Conservation (phyloP, 2,113 vertebrate species). For the Bufo gargarizans region DNA sequence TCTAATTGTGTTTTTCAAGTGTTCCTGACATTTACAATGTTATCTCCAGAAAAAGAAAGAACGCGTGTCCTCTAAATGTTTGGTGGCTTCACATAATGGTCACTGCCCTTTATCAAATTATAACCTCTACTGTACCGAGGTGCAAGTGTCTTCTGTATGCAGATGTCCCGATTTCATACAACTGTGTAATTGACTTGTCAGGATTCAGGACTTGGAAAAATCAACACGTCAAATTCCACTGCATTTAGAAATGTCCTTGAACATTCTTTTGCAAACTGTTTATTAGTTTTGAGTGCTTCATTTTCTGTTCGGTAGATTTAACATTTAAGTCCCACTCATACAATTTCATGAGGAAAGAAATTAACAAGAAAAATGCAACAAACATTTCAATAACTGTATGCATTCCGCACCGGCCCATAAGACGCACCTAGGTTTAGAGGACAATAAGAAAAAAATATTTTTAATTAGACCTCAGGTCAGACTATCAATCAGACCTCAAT, state of each 20-base stretch:
- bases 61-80: neutral
- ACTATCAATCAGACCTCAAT: too few species aligned
- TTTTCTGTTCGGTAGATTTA: slow-evolving; percentile 47
- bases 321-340: slow-evolving; percentile 6
- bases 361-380: slow-evolving; percentile 10
- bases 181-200: slow-evolving; percentile 58
- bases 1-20: neutral
- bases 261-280: slow-evolving; percentile 55
- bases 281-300: slow-evolving; percentile 53
- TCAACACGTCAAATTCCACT: slow-evolving; percentile 50
- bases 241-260: slow-evolving; percentile 55
- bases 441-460: too few species aligned
- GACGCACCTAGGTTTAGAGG: too few species aligned
- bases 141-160: slow-evolving; percentile 39
- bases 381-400: slow-evolving; percentile 1
- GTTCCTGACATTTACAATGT: slow-evolving; percentile 16
- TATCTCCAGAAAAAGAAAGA: neutral
- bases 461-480: too few species aligned
- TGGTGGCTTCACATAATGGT: neutral
- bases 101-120: slow-evolving; percentile 19
- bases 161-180: slow-evolving; percentile 48
- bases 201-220: slow-evolving; percentile 42
- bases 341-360: neutral
- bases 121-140: neutral
- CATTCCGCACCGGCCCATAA: neutral